Evolutionary conservation across 2,888 invertebrate genomes (phyloP), one percentile per base, ranked within the genome.

Genomic region (Boloria euphrosyne): DNA sequence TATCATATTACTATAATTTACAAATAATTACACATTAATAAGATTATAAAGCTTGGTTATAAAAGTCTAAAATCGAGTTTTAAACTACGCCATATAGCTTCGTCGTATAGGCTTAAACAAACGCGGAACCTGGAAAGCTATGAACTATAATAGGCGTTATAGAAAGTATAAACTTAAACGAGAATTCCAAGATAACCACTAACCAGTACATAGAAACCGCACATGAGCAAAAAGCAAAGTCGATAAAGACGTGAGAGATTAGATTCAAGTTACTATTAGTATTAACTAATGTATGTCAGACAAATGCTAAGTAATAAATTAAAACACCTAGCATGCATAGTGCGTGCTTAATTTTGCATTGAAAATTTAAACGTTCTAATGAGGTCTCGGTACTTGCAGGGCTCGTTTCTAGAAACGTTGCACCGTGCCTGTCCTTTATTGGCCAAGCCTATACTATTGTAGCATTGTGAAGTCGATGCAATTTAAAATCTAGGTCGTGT

Each of bases 401-500:
- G 16, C 61, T 57, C 50, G 18, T 18, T 65, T 55, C 64, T 66
- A 66, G 62, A 55, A 68, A 66, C 58, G 51, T 52, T 44, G 55
- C 44, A 62, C 58, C 60, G 70, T 67, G 66, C 47, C 68, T 64
- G 65, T 66, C 62, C 67, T 69, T 69, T 57, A 66, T 55, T 58
- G 67, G 66, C 62, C 64, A 67, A 60, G 63, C 67, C 61, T 69
- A 57, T 67, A 64, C 65, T 65, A 59, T 62, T 62, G 62, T 44
- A 49, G 53, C 44, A 59, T 53, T 54, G 62, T 65, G 59, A 38
- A 58, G 52, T 17, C 50, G 57, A 70, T 66, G 71, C 73, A 77
- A 74, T 71, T 76, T 65, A 62, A 70, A 76, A 84, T 82, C 80
- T 84, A 82, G 85, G 84, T 75, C 84, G 76, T 75, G 77, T 75